Evolutionary conservation across 2,113 vertebrate genomes (phyloP).

Genomic region (Callorhinus ursinus): DNA sequence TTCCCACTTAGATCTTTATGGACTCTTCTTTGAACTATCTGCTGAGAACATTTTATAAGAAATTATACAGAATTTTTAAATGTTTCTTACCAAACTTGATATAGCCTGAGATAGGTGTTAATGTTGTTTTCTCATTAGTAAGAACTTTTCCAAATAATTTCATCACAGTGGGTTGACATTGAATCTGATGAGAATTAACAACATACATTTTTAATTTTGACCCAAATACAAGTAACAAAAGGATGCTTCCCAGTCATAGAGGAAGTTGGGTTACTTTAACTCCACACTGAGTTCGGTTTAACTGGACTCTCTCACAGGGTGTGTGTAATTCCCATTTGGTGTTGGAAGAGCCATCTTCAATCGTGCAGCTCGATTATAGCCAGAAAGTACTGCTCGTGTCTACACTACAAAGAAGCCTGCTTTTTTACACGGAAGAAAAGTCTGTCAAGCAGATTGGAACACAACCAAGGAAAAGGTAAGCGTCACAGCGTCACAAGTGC

Average conservation of each 20-base stretch:
- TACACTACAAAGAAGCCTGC: conserved; percentile 92
- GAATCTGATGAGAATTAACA: background rate
- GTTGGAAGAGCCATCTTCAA: conserved; percentile 92
- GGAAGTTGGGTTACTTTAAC: background rate
- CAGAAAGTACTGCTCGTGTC: conserved; percentile 96
- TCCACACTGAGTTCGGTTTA: background rate
- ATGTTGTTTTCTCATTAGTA: background rate
- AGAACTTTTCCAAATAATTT: background rate
- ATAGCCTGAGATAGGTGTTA: too few relatives aligned
- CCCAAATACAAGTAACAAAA: background rate
- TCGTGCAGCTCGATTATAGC: conserved; percentile 97
- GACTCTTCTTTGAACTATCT: background rate
- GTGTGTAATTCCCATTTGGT: conserved; percentile 92
- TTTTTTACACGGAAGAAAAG: conserved; percentile 94
- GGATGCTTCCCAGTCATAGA: accelerated
- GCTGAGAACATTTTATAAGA: background rate
- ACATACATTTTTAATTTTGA: background rate
- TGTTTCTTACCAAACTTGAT: background rate
- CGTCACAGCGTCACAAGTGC: background rate
- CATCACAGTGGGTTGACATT: background rate
- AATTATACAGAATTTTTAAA: background rate
- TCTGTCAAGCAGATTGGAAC: conserved; percentile 92
- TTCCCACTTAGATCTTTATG: background rate
- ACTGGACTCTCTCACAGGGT: conserved; percentile 85
- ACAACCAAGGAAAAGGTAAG: conserved; percentile 94